Evolutionary conservation across 37 sponge, comb jelly and placozoan genomes (phyloP).

Genomic region (Diacarnus erythraeanus): DNA sequence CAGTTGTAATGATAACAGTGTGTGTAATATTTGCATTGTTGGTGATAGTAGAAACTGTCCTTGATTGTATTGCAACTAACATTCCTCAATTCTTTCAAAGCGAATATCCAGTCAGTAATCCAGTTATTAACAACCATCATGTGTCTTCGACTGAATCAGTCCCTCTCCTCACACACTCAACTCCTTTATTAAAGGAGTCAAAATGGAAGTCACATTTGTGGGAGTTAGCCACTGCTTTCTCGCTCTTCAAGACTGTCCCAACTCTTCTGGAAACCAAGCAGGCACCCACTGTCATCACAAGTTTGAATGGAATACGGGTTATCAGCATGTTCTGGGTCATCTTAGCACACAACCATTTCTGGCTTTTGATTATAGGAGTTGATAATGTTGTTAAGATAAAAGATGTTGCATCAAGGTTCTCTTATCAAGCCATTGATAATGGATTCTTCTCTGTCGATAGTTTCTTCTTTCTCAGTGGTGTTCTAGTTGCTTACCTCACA

Average conservation of each 20-base stretch:
- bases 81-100: background rate
- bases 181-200: background rate
- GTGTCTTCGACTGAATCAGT: background rate
- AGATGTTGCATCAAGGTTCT: constrained; percentile 11
- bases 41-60: constrained; percentile 18
- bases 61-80: background rate
- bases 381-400: constrained; percentile 14
- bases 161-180: background rate
- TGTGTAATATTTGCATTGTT: constrained; percentile 31
- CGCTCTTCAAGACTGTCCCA: constrained; percentile 63
- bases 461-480: constrained; percentile 81
- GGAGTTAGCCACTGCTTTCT: constrained; percentile 53
- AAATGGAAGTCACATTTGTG: background rate
- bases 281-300: constrained; percentile 64
- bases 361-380: background rate
- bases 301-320: constrained; percentile 79
- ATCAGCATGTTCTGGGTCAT: constrained; percentile 93
- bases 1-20: constrained; percentile 53
- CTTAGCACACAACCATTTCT: constrained; percentile 47
- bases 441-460: constrained; percentile 73
- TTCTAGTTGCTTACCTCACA: constrained; percentile 69
- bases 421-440: constrained; percentile 55
- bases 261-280: constrained; percentile 56
- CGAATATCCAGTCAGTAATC: background rate
- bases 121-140: background rate